phyloP scores from a whole-genome alignment of 2,113 vertebrate species.

The Corvus hawaiiensis region DNA sequence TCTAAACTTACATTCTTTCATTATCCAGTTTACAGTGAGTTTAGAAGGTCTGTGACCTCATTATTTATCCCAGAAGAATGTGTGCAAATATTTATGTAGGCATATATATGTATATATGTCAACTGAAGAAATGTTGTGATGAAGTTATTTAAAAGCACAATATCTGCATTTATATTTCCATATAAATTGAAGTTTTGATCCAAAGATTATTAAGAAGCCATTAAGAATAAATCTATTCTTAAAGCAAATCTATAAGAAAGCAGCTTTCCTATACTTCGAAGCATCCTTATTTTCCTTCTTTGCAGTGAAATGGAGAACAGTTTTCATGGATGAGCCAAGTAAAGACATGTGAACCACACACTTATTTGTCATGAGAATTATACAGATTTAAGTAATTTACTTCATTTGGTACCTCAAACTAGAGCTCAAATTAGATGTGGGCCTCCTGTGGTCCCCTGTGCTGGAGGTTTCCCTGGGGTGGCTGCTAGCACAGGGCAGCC shows the following conservation, averaged over 20 bases:
- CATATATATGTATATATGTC: background rate
- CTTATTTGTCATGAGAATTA: background rate
- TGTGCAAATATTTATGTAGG: no score
- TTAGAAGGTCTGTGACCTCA: background rate
- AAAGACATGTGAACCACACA: fast-evolving
- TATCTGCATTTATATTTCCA: background rate
- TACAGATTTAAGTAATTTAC: background rate
- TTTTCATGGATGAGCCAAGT: background rate
- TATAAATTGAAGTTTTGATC: background rate
- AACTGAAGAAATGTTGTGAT: background rate
- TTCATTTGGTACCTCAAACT: background rate
- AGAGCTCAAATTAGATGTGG: background rate
- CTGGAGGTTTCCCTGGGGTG: background rate
- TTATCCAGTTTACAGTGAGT: background rate
- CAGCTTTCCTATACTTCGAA: background rate
- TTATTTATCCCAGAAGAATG: background rate
- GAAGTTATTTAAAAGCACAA: background rate
- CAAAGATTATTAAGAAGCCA: background rate
- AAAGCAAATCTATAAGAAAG: background rate
- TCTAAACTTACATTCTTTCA: background rate
- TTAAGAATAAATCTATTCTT: background rate
- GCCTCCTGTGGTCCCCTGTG: background rate
- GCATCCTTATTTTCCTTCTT: background rate
- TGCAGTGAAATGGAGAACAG: background rate
- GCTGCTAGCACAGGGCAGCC: background rate